Conservation (phyloP, 2,888 invertebrate genomes). For the Sphaeridia pumilis region DNA sequence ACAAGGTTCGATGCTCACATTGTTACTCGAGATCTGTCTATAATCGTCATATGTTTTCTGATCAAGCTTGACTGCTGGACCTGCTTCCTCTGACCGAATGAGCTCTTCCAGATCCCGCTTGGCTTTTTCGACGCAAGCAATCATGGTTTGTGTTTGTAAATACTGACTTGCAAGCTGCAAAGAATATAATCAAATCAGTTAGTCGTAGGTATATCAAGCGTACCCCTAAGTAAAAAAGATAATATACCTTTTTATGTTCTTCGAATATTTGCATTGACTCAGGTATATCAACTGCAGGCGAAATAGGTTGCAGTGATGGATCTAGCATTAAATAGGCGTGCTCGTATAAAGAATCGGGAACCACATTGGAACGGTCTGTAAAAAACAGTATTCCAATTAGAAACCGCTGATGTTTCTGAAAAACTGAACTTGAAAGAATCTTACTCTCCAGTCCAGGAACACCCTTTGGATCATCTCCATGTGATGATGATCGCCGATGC, state of each 20-base stretch:
- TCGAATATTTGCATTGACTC: slow-evolving; percentile 76
- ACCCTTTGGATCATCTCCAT: slow-evolving; percentile 18
- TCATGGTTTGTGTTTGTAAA: slow-evolving; percentile 74
- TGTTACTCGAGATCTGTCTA: slow-evolving; percentile 56
- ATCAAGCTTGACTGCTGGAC: slow-evolving; percentile 38
- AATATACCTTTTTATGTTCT: slow-evolving; percentile 55
- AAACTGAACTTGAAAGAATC: background rate
- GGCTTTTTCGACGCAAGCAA: slow-evolving; percentile 65
- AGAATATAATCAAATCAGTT: slow-evolving; percentile 19
- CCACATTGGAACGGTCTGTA: slow-evolving; percentile 13
- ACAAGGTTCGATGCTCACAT: slow-evolving; percentile 43
- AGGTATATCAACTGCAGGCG: slow-evolving; percentile 61
- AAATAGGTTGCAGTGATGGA: slow-evolving; percentile 67
- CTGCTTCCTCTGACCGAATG: slow-evolving; percentile 50
- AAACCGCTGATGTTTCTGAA: background rate
- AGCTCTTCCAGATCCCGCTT: slow-evolving; percentile 61
- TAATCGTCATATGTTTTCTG: slow-evolving; percentile 50
- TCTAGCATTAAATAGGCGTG: slow-evolving; percentile 66
- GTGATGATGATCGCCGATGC: slow-evolving; percentile 29
- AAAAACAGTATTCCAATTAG: background rate
- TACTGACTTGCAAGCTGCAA: slow-evolving; percentile 70
- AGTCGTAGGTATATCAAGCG: background rate
- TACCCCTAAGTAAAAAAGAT: background rate
- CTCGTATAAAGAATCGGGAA: slow-evolving; percentile 46
- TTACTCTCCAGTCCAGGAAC: background rate